phyloP scores from a whole-genome alignment of 2,113 vertebrate genomes.

The Nicator chloris region DNA sequence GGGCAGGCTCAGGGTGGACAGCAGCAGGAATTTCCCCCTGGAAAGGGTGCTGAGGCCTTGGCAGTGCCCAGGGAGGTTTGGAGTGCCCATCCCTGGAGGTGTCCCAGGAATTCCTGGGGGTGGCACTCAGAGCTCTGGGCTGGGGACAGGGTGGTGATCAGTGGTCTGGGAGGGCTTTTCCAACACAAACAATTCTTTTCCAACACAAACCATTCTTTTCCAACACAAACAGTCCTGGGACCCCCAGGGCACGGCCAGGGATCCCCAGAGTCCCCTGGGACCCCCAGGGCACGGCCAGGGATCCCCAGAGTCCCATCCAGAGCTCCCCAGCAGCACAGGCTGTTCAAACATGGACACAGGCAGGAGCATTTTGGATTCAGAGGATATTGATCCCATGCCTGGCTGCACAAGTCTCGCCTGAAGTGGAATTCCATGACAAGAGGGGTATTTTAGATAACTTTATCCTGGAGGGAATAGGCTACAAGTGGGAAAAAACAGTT shows the following conservation, averaged over 20 bases:
- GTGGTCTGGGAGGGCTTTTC: background rate
- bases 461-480: background rate
- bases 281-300: too few species aligned
- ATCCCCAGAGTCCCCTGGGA: background rate
- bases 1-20: too few species aligned
- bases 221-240: too few species aligned
- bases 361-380: background rate
- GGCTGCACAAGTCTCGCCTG: background rate
- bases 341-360: accelerated
- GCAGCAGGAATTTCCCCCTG: too few species aligned
- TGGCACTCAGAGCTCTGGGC: background rate
- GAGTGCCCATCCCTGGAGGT: background rate
- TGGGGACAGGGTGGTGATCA: background rate
- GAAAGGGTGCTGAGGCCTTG: too few species aligned
- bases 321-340: background rate
- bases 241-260: background rate
- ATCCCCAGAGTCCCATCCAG: too few species aligned
- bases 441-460: background rate
- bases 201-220: too few species aligned
- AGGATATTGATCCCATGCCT: background rate
- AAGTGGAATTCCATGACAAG: background rate
- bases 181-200: background rate
- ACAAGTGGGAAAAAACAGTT: background rate
- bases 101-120: background rate
- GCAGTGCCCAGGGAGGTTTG: too few species aligned